Conservation (phyloP, 1,140 invertebrate genomes). For the Papilio polyxenes region DNA sequence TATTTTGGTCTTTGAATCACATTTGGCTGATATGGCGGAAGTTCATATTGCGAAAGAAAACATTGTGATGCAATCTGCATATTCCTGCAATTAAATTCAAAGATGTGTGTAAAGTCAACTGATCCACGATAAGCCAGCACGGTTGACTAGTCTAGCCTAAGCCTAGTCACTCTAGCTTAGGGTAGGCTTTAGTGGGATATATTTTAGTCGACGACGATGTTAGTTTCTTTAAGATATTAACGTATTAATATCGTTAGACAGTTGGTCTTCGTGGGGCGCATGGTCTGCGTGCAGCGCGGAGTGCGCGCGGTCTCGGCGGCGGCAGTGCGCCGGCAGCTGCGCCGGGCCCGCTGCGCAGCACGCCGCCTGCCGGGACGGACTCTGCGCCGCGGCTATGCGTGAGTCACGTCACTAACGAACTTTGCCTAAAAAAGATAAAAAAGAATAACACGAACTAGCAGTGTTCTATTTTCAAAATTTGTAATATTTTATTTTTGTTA, state of each 20-base stretch:
- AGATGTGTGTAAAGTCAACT: background rate
- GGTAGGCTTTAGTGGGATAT: no score
- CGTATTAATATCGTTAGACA: conserved; percentile 49
- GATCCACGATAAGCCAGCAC: no score
- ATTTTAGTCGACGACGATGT: no score
- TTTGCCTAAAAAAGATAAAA: background rate
- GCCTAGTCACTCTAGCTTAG: no score
- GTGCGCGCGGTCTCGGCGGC: conserved; percentile 87
- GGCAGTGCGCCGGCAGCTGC: conserved; percentile 84
- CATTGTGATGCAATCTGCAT: no score
- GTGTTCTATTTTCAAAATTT: background rate
- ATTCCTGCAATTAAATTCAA: no score
- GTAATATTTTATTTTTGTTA: background rate
- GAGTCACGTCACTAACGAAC: conserved; percentile 42
- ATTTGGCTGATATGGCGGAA: no score
- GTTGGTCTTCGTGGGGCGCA: conserved; percentile 92
- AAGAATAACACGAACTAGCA: no score
- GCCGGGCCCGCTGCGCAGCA: conserved; percentile 65
- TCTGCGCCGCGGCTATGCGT: conserved; percentile 65
- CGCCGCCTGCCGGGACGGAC: conserved; percentile 67
- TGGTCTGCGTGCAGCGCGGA: conserved; percentile 93
- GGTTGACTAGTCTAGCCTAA: no score
- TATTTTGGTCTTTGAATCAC: no score
- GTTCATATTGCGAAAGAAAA: no score
- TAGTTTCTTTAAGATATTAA: background rate